Base-by-base conservation (phyloP, 2,113 vertebrate species). In the Protobothrops mucrosquamatus region DNA sequence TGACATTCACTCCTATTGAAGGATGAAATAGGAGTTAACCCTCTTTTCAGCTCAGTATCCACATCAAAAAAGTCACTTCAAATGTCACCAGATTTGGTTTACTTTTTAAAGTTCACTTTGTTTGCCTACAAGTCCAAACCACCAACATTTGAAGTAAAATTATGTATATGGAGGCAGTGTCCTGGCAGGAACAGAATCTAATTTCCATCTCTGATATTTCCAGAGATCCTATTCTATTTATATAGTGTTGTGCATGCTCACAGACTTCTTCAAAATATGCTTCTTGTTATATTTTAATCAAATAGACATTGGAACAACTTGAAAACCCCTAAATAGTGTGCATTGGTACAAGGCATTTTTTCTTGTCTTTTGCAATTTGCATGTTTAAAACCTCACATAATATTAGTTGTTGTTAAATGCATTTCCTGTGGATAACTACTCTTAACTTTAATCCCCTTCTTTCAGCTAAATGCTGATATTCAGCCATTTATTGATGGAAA, bases 381-480 rank as follows among this genome's bases (percentile, higher is more conserved):
- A 39, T 34, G 11, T 85, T 34, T 46, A 57, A 64, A 39, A 12
- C 12, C 29, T 87, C 4, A 26, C 4, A 8, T 43, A 57, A 85
- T 89, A 54, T 34, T 34, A 87, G 9, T 29, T 64, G 52, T 29
- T 59, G 85, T 61, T 6, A 92, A 59, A 29, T 18, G 9, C 52
- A 81, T 89, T 86, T 61, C 14, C 55, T 90, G 6, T 89, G 43
- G 89, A 85, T 3, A 57, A n/a, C 43, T 57, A 34, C 7, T 85
- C 86, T 22, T 94, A 39, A 81, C 20, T 51, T 87, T 92, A 88
- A 92, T 64, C 22, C 94, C 22, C 22, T 96, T 93, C 94, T 97
- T 97, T 94, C 96, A 99, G 99, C 97, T 99, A 43, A 98, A 99
- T 97, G 98, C 97, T 3, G 99, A 99, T 97, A 98, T 99, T 92